These are phyloP conservation scores for Pipistrellus pygmaeus DNA, from an alignment of 2,797 vertebrate genomes.

Conservation along the genomic window DNA sequence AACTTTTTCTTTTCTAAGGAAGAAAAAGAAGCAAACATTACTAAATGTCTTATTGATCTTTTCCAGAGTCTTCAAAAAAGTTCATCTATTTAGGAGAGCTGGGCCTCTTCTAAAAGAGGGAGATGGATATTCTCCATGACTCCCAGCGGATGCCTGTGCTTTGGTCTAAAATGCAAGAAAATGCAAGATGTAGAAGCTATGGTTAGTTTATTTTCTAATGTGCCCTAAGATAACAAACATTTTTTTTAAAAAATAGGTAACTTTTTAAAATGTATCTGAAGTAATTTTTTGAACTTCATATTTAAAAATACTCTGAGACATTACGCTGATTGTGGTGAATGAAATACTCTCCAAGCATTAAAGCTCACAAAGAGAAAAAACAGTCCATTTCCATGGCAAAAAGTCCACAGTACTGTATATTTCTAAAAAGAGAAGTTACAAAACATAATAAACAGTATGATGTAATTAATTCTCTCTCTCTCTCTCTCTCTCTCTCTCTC, in stretches of 20 bases:
- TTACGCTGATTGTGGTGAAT: not conserved
- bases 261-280: slow-evolving; percentile 11
- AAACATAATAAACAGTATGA: not conserved
- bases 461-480: not conserved
- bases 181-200: not conserved
- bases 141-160: not conserved
- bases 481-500: no score
- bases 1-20: not conserved
- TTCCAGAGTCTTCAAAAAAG: not conserved
- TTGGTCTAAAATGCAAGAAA: slow-evolving; percentile 1
- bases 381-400: not conserved
- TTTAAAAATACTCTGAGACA: not conserved
- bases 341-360: not conserved
- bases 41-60: slow-evolving; percentile 2
- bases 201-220: not conserved
- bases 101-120: not conserved
- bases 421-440: not conserved
- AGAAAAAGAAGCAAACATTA: not conserved
- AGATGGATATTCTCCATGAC: not conserved
- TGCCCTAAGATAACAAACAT: not conserved
- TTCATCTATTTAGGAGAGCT: not conserved
- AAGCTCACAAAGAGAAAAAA: not conserved
- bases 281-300: not conserved
- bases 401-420: not conserved
- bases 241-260: not conserved